Evolutionary conservation across 2,797 vertebrate genomes (phyloP), one percentile per base, ranked within the genome.

Genomic region (Hydrophis major): DNA sequence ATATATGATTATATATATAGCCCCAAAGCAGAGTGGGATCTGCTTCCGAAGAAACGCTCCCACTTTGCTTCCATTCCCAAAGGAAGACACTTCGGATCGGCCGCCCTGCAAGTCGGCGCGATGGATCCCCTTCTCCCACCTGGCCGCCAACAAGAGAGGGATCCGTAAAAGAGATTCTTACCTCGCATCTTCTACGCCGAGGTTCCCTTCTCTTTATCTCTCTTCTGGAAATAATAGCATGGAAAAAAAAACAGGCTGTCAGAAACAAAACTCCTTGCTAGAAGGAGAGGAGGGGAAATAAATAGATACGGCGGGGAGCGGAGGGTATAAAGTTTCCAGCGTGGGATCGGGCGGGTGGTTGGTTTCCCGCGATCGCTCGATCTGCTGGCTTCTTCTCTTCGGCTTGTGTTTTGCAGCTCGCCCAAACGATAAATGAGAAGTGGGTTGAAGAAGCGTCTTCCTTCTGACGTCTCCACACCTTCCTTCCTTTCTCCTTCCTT

Each of bases 401-500:
- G 47, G 37, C 12, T 83, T 47, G 37, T 10, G 74, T 83, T 83
- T 83, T 47, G 74, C 74, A 83, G 74, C 20, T 83, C 74, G 37
- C 74, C 74, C 42, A 83, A 53, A 25, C 42, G 37, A 12, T 83
- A 12, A 47, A 47, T 4, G 37, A 47, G 37, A 83, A 83, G 74
- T 5, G 89, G 42, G 50, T 53, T 6, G 14, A 10, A 53, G 59
- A 22, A 83, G 74, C 74, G 37, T 25, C 74, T 12, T 83, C 37
- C 74, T 83, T 42, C 20, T 83, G 37, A 83, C 37, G 74, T 83
- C 74, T 83, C 37, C 37, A 25, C 74, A 83, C 74, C 37, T 89
- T 66, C 91, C 95, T 61, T 61, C 27, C 61, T 66, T 91, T 89
- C 93, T 60, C 91, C 93, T 94, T 92, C 94, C 91, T 91, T 60